These are phyloP conservation scores for Araneus ventricosus DNA, from an alignment of 1,140 invertebrate species.

Conservation along the genomic window DNA sequence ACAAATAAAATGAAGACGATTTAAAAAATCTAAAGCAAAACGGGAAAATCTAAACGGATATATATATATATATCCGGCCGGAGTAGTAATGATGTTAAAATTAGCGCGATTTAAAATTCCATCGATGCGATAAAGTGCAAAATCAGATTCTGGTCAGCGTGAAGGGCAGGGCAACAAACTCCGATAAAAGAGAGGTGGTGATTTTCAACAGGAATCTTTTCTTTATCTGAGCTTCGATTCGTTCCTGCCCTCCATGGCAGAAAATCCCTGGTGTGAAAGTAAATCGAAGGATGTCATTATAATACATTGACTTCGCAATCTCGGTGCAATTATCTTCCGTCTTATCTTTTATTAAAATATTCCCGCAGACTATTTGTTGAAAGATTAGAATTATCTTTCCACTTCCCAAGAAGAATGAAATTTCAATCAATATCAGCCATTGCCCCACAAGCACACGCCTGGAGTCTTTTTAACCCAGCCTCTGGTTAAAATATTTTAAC, in stretches of 20 bases:
- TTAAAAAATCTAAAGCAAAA: too few species aligned
- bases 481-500: too few species aligned
- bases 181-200: neutral
- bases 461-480: too few species aligned
- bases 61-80: too few species aligned
- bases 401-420: too few species aligned
- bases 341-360: neutral
- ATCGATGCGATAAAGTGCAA: neutral
- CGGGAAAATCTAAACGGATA: too few species aligned
- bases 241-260: neutral
- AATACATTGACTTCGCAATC: constrained; percentile 7
- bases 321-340: neutral
- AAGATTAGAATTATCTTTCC: too few species aligned
- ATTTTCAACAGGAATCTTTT: neutral
- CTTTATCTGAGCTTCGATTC: neutral
- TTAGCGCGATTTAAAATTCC: neutral
- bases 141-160: neutral
- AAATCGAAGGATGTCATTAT: neutral
- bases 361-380: too few species aligned
- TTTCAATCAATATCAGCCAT: too few species aligned
- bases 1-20: too few species aligned
- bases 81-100: too few species aligned
- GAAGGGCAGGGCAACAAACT: neutral
- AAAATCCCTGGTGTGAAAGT: neutral
- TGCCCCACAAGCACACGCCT: too few species aligned